Percentiles rank a stretch among this genome's conserved stretches.
These are phyloP conservation scores for Genyomyrus donnyi DNA, from an alignment of 2,113 vertebrate genomes.

Conservation along the genomic window DNA sequence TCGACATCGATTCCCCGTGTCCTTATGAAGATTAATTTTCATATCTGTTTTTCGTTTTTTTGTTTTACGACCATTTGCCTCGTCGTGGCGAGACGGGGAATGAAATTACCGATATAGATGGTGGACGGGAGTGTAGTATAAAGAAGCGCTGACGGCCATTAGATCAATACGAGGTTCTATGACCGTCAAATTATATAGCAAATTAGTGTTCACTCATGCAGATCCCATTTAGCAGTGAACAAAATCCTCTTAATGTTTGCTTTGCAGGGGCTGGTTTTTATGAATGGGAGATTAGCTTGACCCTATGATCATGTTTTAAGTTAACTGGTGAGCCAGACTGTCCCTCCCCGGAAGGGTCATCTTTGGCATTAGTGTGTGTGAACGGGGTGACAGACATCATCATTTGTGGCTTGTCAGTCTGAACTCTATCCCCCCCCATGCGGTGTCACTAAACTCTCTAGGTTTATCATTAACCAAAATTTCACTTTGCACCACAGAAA, in stretches of 20 bases:
- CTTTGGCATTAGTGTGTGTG: background rate
- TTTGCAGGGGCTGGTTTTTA: background rate
- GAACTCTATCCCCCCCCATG: background rate
- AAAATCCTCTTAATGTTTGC: background rate
- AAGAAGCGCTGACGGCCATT: background rate
- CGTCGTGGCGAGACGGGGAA: background rate
- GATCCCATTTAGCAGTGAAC: background rate
- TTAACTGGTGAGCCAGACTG: background rate
- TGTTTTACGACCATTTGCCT: background rate
- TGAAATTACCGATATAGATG: background rate
- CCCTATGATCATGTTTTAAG: background rate
- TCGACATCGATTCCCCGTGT: background rate
- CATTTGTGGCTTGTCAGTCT: background rate
- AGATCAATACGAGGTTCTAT: background rate
- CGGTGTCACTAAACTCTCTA: background rate
- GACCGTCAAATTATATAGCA: background rate
- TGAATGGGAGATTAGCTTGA: background rate
- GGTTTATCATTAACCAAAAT: background rate
- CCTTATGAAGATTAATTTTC: slow-evolving; percentile 1
- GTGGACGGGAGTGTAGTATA: background rate
- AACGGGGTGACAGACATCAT: background rate
- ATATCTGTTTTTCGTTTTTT: background rate
- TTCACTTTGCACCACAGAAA: background rate
- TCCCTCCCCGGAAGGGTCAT: background rate
- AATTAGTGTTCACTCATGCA: slow-evolving; percentile 3